Conservation (phyloP, 1,140 invertebrate species). For the Aphaenogaster rudis region DNA sequence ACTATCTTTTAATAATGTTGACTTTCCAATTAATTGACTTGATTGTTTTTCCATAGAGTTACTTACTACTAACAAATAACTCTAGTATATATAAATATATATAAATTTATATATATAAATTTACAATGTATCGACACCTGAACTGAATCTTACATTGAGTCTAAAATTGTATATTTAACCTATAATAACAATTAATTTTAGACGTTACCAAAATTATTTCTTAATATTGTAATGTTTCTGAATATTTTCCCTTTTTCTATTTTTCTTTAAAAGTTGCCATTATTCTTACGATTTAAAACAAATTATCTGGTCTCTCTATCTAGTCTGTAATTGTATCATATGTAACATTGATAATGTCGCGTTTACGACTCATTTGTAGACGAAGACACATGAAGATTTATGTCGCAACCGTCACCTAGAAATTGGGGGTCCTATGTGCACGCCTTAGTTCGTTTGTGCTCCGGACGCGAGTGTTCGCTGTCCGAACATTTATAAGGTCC, state of each 20-base stretch:
- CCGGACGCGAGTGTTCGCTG: not conserved
- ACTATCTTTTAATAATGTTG: too few relatives aligned
- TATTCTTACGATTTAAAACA: not conserved
- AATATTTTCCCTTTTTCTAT: not conserved
- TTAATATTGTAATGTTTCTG: not conserved
- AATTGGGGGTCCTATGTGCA: not conserved
- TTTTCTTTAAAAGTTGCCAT: not conserved
- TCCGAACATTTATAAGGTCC: constrained; percentile 48
- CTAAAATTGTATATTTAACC: too few relatives aligned
- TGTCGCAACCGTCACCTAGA: not conserved
- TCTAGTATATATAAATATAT: too few relatives aligned
- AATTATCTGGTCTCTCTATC: not conserved
- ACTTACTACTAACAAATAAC: too few relatives aligned
- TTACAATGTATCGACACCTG: too few relatives aligned
- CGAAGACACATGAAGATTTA: constrained; percentile 5
- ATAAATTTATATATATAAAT: too few relatives aligned
- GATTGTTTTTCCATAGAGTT: too few relatives aligned
- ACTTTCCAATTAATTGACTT: too few relatives aligned
- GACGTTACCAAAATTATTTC: not conserved
- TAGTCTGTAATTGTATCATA: not conserved
- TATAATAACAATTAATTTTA: too few relatives aligned
- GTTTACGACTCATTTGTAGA: not conserved
- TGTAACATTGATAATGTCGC: too few relatives aligned
- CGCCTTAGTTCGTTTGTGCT: constrained; percentile 5
- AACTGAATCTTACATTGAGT: too few relatives aligned